A percentile compares a stretch with the other conserved stretches of the same genome.
Conservation (phyloP, 2,113 vertebrate species). For the Megatriorchis doriae region DNA sequence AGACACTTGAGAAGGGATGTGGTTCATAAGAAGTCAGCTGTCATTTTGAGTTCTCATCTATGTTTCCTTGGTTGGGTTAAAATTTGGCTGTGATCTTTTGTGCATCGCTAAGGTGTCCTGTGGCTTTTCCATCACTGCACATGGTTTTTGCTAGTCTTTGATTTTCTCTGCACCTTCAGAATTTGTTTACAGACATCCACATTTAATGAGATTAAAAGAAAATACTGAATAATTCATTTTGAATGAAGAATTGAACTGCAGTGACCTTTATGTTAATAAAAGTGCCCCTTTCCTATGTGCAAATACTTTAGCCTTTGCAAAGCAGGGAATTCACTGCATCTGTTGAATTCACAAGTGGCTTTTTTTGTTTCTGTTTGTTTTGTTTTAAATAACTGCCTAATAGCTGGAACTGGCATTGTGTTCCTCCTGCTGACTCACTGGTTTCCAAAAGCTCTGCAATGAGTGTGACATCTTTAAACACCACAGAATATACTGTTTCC, state of each 20-base stretch:
- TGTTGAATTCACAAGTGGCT: conserved; percentile 50
- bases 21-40: not conserved
- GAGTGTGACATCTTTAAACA: conserved; percentile 48
- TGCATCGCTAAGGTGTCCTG: not conserved
- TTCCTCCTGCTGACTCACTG: conserved; percentile 57
- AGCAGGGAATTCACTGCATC: conserved; percentile 52
- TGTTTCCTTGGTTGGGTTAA: not conserved
- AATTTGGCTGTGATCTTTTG: not conserved
- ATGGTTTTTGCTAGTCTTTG: not conserved
- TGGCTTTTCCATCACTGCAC: not conserved
- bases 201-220: conserved; percentile 17
- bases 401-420: conserved; percentile 46
- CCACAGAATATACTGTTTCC: conserved; percentile 24
- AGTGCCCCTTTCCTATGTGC: conserved; percentile 22
- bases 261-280: conserved; percentile 52
- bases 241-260: conserved; percentile 21
- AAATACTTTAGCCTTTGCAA: conserved; percentile 32
- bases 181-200: conserved; percentile 6
- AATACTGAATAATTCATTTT: conserved; percentile 49
- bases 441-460: conserved; percentile 44
- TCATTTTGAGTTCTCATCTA: not conserved
- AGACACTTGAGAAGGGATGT: not conserved
- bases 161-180: not conserved
- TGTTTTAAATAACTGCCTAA: conserved; percentile 53
- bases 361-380: conserved; percentile 45